Evolutionary conservation across 2,888 invertebrate species (phyloP).

Genomic region (Idaea straminata): DNA sequence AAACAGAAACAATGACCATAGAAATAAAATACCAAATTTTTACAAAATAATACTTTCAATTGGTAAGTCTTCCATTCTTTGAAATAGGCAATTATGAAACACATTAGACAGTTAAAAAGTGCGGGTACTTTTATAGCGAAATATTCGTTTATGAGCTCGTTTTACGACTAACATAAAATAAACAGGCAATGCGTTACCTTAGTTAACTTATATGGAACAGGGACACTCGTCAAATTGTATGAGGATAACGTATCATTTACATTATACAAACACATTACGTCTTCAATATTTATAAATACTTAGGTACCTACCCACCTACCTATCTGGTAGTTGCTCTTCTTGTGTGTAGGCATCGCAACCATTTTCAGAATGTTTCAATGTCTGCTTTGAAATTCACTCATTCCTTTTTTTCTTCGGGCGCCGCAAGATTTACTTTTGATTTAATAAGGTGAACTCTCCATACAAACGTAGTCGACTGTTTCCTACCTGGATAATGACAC

Average conservation of each 20-base stretch:
- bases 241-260: background rate
- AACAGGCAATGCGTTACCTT: background rate
- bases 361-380: too few relatives aligned
- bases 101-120: background rate
- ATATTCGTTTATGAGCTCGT: background rate
- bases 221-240: background rate
- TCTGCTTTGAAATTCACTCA: too few relatives aligned
- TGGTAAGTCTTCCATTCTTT: background rate
- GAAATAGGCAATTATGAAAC: background rate
- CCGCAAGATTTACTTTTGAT: too few relatives aligned
- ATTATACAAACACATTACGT: background rate
- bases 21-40: background rate
- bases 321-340: too few relatives aligned
- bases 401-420: too few relatives aligned
- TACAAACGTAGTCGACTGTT: too few relatives aligned
- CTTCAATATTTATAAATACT: too few relatives aligned
- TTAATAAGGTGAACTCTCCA: too few relatives aligned
- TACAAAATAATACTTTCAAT: background rate
- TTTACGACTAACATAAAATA: background rate
- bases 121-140: constrained; percentile 1
- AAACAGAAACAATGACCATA: too few relatives aligned
- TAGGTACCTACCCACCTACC: too few relatives aligned
- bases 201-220: background rate
- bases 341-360: too few relatives aligned
- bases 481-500: too few relatives aligned